Evolutionary conservation across 2,888 invertebrate species (phyloP).

Genomic region (Malachius bipustulatus): DNA sequence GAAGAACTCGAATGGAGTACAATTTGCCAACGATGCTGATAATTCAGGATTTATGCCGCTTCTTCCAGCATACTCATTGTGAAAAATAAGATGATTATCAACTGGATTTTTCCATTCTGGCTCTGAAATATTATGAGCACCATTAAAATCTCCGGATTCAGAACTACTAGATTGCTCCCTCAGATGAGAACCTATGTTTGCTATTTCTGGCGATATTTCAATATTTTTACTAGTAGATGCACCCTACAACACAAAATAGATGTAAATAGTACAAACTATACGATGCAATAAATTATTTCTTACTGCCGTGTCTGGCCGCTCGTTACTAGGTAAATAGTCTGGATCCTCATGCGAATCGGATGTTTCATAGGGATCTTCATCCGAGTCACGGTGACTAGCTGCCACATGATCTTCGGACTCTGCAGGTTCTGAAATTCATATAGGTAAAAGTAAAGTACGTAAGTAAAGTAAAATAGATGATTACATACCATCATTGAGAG

Average conservation of each 20-base stretch:
- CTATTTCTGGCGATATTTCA: background rate
- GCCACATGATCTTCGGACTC: background rate
- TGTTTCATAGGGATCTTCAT: constrained; percentile 11
- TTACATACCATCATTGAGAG: background rate
- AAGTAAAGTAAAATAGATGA: background rate
- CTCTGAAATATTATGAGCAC: constrained; percentile 10
- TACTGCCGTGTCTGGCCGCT: constrained; percentile 1
- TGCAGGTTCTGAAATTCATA: background rate
- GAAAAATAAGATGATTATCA: constrained; percentile 14
- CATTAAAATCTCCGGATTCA: background rate
- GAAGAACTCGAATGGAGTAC: constrained; percentile 8
- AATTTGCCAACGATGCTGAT: constrained; percentile 11
- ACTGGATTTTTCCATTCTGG: constrained; percentile 13
- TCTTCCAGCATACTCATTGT: constrained; percentile 14
- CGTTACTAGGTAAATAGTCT: constrained; percentile 9
- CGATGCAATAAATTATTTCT: background rate
- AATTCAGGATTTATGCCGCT: constrained; percentile 13
- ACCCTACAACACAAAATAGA: constrained; percentile 1
- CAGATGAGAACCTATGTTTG: background rate
- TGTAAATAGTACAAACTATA: background rate
- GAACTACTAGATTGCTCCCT: background rate
- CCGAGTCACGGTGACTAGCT: background rate
- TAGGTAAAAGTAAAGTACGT: background rate
- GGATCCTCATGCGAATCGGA: constrained; percentile 12
- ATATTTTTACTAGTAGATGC: constrained; percentile 1